Base-by-base conservation (phyloP, 2,888 invertebrate species). In the Caenorhabditis becei region DNA sequence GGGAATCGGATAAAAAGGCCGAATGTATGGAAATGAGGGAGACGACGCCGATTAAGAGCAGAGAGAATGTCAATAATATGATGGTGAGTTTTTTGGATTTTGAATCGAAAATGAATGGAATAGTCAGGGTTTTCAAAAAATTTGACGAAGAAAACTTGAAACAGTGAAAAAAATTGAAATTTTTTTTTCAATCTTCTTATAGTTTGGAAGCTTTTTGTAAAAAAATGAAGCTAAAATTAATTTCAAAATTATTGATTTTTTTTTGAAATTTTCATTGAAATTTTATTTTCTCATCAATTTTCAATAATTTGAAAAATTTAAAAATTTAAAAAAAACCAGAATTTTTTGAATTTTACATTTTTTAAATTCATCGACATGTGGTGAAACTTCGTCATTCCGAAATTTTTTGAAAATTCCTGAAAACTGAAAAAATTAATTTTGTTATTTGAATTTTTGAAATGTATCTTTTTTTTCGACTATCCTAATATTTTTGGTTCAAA, bases 1-100 rank as follows among this genome's bases (percentile, higher is more conserved):
- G 78, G 8, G 86, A 86, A 4, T 71, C 80, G 3, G 83, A 86
- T 11, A 84, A 84, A 47, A 84, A 83, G 37, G 51, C 23, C 1
- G 81, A 72, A n/a, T 49, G 69, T 47, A 67, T 81, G 53, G 81
- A 81, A 16, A 77, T 81, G 81, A 62, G 67, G 37, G 81, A 81
- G 47, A 65, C 67, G 16, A 80, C 81, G 23, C 77, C 81, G 10
- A 69, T 41, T 16, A 41, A 41, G 41, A 41, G 41, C 41, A 14
- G 14, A 3, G 16, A 41, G 41, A 54, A 28, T 10, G 26, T 10
- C 7, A 10, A 20, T 0, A 75, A 75, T 49, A 75, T 79, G 79
- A 51, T 61, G 61, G 78, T 78, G 16, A 59, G 77, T 28, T 41
- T 5, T 5, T 41, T 41, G 3, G 14, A 16, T 8, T 35, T 35